Evolutionary conservation across 2,113 vertebrate species (phyloP).

Genomic region (Galeopterus variegatus): DNA sequence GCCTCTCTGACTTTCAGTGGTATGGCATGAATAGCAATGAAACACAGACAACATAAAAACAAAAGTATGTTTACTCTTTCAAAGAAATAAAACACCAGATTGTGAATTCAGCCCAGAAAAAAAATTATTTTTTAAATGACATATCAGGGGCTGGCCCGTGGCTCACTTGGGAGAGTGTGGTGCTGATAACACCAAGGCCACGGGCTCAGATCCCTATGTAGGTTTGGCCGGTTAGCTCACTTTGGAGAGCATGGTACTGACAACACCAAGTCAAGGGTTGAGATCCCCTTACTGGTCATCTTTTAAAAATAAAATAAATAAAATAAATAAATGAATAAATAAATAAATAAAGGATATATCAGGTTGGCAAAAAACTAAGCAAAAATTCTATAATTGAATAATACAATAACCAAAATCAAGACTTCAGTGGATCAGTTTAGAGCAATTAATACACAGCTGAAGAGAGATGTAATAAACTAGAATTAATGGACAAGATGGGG

Average conservation of each 20-base stretch:
- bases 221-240: no score
- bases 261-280: no score
- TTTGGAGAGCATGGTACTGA: no score
- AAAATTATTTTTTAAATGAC: constrained; percentile 29
- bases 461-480: not conserved
- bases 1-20: not conserved
- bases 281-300: no score
- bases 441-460: not conserved
- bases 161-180: no score
- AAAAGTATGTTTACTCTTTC: not conserved
- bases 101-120: constrained; percentile 35
- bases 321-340: no score
- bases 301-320: no score
- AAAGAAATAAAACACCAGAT: constrained; percentile 1
- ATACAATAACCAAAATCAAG: not conserved
- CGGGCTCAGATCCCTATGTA: no score
- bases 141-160: not conserved
- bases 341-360: not conserved
- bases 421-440: not conserved
- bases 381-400: constrained; percentile 36
- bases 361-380: constrained; percentile 20
- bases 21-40: not conserved
- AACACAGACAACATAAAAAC: not conserved
- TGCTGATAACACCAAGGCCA: no score
- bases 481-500: not conserved